Conservation (phyloP, 2,797 vertebrate genomes). For the Picus viridis region DNA sequence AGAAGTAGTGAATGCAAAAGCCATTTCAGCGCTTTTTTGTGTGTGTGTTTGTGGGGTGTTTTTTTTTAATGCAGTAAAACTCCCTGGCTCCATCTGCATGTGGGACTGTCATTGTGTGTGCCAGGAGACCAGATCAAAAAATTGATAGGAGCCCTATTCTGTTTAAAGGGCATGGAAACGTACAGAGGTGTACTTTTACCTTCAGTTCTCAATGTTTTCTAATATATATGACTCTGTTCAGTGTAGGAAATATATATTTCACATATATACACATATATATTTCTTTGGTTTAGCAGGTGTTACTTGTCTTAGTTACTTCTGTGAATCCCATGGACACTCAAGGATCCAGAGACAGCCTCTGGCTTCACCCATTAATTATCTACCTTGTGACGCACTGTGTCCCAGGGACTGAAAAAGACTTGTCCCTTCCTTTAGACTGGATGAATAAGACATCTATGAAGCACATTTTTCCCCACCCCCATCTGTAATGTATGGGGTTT, state of each 20-base stretch:
- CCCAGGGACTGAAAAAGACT: neutral
- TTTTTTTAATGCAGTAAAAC: neutral
- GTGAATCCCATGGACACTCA: neutral
- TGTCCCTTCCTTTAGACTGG: neutral
- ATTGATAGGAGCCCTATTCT: constrained; percentile 23
- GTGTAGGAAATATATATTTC: neutral
- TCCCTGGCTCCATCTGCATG: neutral
- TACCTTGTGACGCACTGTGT: neutral
- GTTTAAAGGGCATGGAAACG: neutral
- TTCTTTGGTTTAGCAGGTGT: neutral
- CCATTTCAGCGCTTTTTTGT: neutral
- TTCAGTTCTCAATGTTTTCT: neutral
- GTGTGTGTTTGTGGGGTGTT: too few species aligned
- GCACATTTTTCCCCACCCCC: neutral
- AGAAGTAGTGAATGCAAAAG: constrained; percentile 18
- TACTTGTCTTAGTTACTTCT: neutral
- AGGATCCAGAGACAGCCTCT: neutral
- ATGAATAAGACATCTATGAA: neutral
- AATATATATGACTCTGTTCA: neutral
- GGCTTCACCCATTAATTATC: neutral
- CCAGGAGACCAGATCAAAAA: constrained; percentile 12
- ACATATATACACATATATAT: neutral
- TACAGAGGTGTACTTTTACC: neutral
- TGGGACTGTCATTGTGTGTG: neutral
- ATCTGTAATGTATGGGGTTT: neutral